Base-by-base conservation (phyloP, 2,888 invertebrate species). In the Drosophila algonquin region DNA sequence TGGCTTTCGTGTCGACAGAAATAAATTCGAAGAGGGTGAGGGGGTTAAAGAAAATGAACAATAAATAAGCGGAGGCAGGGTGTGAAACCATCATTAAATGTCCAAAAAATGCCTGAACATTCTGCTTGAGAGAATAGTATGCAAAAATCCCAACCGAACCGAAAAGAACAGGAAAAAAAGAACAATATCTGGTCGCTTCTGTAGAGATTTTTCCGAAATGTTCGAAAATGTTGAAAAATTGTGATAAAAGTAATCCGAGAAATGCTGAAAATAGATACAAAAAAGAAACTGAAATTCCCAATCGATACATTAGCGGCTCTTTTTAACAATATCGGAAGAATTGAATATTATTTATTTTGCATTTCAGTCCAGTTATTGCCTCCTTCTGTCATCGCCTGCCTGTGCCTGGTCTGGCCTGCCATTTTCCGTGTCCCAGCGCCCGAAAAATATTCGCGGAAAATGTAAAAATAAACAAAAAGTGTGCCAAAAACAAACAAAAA, bases 401-500 rank as follows among this genome's bases (percentile, higher is more conserved):
- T 2, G 21, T 3, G 21, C 21, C 21, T 21, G 21, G 21, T 1
- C 21, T 7, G 16, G 35, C 24, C 24, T 2, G 24, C 27, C 45
- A 72, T 74, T 72, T 74, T 58, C 58, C 58, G 57, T 57, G 50
- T 54, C 40, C 61, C 50, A 61, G 55, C 40, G 32, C 48, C 54
- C 70, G 55, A 16, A 53, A 27, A 47, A 45, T 21, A 24, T 24
- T 48, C 50, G 35, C 48, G 46, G 46, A 61, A 75, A 70, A 63
- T 51, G 55, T 75, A 74, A 84, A 87, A 89, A 89, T 77, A 81
- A 72, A 76, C 67, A 46, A 44, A 77, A 81, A 85, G 63, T 87
- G 85, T 85, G 87, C 82, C 74, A 79, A 74, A 73, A 65, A 24
- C 50, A 69, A 70, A 47, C 24, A 64, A 46, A 30, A 75, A 30